Evolutionary conservation across 2,797 vertebrate species (phyloP), one percentile per base, ranked within the genome.

Genomic region (Simalia tracyae): DNA sequence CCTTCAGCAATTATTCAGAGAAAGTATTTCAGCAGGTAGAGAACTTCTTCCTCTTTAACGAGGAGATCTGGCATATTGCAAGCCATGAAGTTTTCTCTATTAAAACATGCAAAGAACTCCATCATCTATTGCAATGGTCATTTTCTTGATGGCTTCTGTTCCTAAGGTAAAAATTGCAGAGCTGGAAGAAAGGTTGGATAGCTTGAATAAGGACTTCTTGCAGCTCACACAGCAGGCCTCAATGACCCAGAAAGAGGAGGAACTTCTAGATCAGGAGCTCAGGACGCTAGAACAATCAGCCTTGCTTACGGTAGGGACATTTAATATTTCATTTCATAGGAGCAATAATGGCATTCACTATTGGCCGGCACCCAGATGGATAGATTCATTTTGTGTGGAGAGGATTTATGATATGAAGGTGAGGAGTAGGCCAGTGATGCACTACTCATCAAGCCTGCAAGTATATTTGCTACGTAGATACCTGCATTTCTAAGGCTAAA

Each of bases 121-220:
- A 26, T 31, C 50, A 17, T 24, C 26, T 24, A 8, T 57, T 81
- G 14, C 57, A 61, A 81, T 90, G 42, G 5, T 11, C 31, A 4
- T 12, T 22, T 46, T 64, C 31, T 9, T 59, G 7, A 31, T 11
- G 19, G 10, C 28, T n/a, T 66, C 92, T 94, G 28, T 92, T 96
- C 10, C 92, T 5, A 87, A 95, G 95, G 93, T 90, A 89, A 95
- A 94, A 91, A 95, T 64, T 86, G 24, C n/a, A 76, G 87, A 94
- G 90, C 61, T 97, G 90, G 98, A 99, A 93, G 96, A 98, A 85
- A 97, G 96, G 89, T 94, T 98, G 93, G 98, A 98, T 96, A 93
- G 93, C 68, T 96, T 98, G 94, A 98, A 98, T 68, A 97, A 98
- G 86, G 97, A 97, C 24, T 98, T 98, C 95, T 95, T 98, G 93